Conservation (phyloP, 2,113 vertebrate genomes). For the Poeciliopsis prolifica region DNA sequence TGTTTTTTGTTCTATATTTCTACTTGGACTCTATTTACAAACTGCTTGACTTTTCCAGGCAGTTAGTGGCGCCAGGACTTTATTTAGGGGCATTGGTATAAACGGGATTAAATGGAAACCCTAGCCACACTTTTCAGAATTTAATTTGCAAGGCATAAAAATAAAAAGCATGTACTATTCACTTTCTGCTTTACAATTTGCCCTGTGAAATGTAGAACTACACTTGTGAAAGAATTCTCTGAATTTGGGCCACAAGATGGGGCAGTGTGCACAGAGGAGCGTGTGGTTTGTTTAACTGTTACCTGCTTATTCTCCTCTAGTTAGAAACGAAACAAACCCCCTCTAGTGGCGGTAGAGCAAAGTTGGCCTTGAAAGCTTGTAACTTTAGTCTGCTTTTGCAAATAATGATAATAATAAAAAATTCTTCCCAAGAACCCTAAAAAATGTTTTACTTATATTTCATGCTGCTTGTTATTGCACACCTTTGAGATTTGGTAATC, state of each 20-base stretch:
- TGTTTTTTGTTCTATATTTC: neutral
- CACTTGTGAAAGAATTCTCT: neutral
- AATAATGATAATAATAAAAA: neutral
- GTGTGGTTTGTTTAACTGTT: neutral
- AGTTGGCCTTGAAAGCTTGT: slow-evolving; percentile 6
- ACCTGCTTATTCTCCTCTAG: neutral
- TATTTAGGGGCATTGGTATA: neutral
- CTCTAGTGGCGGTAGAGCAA: slow-evolving; percentile 49
- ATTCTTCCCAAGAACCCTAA: slow-evolving; percentile 5
- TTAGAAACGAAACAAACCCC: slow-evolving; percentile 42
- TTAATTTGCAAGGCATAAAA: neutral
- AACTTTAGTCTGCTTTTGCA: slow-evolving; percentile 24
- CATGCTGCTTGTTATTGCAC: slow-evolving; percentile 22
- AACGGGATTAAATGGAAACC: neutral
- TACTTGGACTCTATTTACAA: neutral
- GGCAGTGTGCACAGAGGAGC: slow-evolving; percentile 15
- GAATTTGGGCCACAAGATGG: slow-evolving; percentile 58
- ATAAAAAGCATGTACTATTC: neutral
- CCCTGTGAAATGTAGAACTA: neutral
- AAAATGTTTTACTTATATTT: slow-evolving; percentile 44
- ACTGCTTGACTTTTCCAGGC: neutral
- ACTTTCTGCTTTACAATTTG: neutral
- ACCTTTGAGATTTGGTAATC: slow-evolving; percentile 4
- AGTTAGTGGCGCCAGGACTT: neutral
- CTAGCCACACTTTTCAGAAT: neutral